Percentiles rank a stretch among this genome's conserved stretches.
phyloP scores from a whole-genome alignment of 2,888 invertebrate species.

The Volucella zonaria region DNA sequence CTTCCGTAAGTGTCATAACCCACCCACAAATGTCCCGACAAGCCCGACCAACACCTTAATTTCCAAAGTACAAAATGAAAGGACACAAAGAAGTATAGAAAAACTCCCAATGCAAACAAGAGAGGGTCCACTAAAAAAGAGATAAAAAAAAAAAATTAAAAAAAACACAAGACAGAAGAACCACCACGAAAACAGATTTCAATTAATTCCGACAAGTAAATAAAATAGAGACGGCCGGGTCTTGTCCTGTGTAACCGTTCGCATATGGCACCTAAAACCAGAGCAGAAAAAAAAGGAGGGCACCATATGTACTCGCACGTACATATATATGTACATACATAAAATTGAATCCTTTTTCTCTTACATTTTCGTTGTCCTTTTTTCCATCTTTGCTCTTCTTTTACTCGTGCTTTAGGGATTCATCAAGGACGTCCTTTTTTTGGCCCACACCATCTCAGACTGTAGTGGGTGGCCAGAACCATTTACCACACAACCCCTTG shows the following conservation, averaged over 20 bases:
- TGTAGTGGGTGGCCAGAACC: constrained; percentile 48
- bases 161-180: constrained; percentile 37
- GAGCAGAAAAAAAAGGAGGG: constrained; percentile 13
- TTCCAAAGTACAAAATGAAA: constrained; percentile 55
- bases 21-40: constrained; percentile 70
- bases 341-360: not conserved
- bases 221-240: constrained; percentile 52
- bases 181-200: constrained; percentile 67
- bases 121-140: constrained; percentile 31
- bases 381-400: constrained; percentile 5
- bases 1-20: constrained; percentile 70
- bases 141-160: constrained; percentile 35
- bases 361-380: not conserved
- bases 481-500: constrained; percentile 50
- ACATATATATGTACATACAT: constrained; percentile 25
- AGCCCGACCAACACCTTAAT: constrained; percentile 56
- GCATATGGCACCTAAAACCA: constrained; percentile 65
- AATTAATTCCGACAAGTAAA: constrained; percentile 73
- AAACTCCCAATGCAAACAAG: constrained; percentile 41
- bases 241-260: constrained; percentile 45
- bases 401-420: constrained; percentile 2
- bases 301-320: constrained; percentile 61
- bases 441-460: constrained; percentile 41
- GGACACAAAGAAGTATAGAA: constrained; percentile 48
- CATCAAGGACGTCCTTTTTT: constrained; percentile 70